These are phyloP conservation scores for Paraescarpia echinospica DNA, from an alignment of 1,140 invertebrate species.

Conservation along the genomic window DNA sequence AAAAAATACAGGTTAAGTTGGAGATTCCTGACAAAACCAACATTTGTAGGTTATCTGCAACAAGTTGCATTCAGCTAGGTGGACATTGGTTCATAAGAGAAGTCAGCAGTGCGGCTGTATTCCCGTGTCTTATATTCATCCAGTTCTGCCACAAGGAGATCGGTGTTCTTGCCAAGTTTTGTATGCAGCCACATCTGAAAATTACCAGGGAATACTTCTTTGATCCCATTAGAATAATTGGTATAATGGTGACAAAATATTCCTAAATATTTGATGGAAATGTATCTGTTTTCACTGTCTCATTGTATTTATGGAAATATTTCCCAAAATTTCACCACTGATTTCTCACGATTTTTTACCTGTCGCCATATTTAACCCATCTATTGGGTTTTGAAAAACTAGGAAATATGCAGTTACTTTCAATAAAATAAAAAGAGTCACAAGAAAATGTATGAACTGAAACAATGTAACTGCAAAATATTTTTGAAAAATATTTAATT, in stretches of 20 bases:
- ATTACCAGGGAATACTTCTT: not conserved
- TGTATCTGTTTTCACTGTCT: not conserved
- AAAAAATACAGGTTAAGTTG: not conserved
- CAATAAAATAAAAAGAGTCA: not conserved
- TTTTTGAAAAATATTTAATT: not conserved
- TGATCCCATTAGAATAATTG: not conserved
- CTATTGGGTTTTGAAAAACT: not conserved
- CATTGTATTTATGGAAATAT: not conserved
- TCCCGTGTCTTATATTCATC: not conserved
- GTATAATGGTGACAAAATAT: too few relatives aligned
- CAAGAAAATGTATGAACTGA: not conserved
- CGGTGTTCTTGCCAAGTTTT: not conserved
- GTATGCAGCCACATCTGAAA: not conserved
- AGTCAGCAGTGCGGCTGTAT: not conserved
- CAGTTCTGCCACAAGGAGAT: not conserved
- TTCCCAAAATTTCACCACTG: not conserved
- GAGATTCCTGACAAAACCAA: not conserved
- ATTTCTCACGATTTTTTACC: too few relatives aligned
- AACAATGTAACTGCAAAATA: not conserved
- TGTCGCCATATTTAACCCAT: not conserved
- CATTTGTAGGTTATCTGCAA: not conserved
- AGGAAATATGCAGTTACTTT: not conserved
- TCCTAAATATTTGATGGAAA: not conserved
- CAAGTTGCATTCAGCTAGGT: not conserved
- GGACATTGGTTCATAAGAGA: not conserved